A percentile compares a stretch with the other conserved stretches of the same genome.
These are phyloP conservation scores for Platyura marginata DNA, from an alignment of 1,140 invertebrate species.

Conservation along the genomic window DNA sequence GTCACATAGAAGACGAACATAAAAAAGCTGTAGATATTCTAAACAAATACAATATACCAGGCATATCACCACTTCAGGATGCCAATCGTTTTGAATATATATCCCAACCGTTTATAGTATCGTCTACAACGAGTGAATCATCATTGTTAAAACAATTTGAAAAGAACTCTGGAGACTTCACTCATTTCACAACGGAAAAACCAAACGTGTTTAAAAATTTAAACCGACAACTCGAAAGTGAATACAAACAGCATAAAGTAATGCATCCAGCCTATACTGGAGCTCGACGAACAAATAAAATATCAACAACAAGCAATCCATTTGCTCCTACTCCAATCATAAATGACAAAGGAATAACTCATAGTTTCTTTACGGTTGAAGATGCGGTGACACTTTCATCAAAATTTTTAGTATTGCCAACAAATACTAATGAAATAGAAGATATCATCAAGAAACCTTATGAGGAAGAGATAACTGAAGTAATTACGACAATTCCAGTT, in stretches of 20 bases:
- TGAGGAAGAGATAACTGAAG: background rate
- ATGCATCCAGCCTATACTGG: slow-evolving; percentile 1
- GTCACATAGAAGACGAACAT: background rate
- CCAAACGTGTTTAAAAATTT: slow-evolving; percentile 1
- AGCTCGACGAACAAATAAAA: background rate
- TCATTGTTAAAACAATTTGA: background rate
- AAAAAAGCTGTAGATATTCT: slow-evolving; percentile 1
- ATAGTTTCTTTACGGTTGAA: slow-evolving; percentile 4
- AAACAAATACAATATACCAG: slow-evolving; percentile 3
- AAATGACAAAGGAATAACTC: background rate
- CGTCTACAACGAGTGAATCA: background rate
- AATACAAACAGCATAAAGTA: slow-evolving; percentile 2
- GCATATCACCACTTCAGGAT: slow-evolving; percentile 4
- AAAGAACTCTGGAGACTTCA: background rate
- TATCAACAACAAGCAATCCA: background rate
- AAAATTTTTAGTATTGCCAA: background rate
- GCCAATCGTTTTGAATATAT: slow-evolving; percentile 1
- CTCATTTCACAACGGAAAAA: background rate
- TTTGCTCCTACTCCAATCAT: slow-evolving; percentile 1
- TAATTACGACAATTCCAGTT: background rate
- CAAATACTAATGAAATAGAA: slow-evolving; percentile 1
- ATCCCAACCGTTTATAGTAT: background rate
- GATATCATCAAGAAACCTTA: background rate
- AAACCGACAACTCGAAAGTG: slow-evolving; percentile 1
- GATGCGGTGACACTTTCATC: slow-evolving; percentile 3